These are phyloP conservation scores for Tetramorium alpestre DNA, from an alignment of 1,140 invertebrate genomes.

Conservation along the genomic window DNA sequence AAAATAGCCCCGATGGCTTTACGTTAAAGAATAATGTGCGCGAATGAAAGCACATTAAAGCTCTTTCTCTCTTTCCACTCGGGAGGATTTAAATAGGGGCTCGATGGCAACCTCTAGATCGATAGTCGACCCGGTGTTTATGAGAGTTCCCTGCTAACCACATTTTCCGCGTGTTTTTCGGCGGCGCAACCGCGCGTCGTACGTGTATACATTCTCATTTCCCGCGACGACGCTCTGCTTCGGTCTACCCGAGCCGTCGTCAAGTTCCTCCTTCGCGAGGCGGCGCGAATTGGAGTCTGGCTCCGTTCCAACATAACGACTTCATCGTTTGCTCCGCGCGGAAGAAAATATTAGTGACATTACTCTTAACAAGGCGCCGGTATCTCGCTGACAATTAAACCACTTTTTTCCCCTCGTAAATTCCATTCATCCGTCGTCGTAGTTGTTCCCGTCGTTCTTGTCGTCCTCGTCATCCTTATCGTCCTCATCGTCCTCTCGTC, in stretches of 20 bases:
- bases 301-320: slow-evolving; percentile 72
- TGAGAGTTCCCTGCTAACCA: background rate
- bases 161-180: slow-evolving; percentile 58
- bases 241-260: slow-evolving; percentile 27
- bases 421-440: slow-evolving; percentile 56
- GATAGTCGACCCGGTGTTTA: slow-evolving; percentile 24
- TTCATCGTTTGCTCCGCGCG: slow-evolving; percentile 66
- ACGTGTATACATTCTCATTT: background rate
- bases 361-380: slow-evolving; percentile 68
- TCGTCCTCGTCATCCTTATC: background rate
- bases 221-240: background rate
- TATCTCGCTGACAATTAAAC: slow-evolving; percentile 67
- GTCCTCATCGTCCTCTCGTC: background rate
- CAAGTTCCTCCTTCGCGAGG: slow-evolving; percentile 35
- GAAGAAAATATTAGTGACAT: slow-evolving; percentile 74
- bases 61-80: background rate
- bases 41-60: slow-evolving; percentile 16
- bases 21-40: slow-evolving; percentile 45
- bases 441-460: background rate
- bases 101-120: slow-evolving; percentile 7
- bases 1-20: slow-evolving; percentile 40
- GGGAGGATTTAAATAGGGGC: slow-evolving; percentile 23
- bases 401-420: slow-evolving; percentile 59
- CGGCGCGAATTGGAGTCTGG: slow-evolving; percentile 72
- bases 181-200: background rate